These are phyloP conservation scores for Plecotus auritus DNA, from an alignment of 2,113 vertebrate genomes.

Conservation along the genomic window DNA sequence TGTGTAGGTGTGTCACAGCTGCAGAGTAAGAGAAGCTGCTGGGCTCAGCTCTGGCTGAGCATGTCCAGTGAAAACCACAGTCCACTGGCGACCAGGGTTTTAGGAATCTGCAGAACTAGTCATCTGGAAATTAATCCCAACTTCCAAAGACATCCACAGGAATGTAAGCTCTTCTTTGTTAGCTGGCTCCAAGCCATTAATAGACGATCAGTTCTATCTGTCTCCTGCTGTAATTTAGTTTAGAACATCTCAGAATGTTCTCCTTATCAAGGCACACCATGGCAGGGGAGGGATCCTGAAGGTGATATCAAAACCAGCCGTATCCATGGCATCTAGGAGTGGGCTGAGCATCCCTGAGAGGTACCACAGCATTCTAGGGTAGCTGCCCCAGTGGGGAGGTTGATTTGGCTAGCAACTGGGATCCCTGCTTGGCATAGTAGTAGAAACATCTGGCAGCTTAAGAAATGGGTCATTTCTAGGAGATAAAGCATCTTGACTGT, in stretches of 20 bases:
- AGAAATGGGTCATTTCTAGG: neutral
- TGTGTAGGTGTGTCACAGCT: too few relatives aligned
- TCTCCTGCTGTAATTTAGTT: neutral
- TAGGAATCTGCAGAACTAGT: neutral
- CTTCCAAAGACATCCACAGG: neutral
- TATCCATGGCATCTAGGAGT: neutral
- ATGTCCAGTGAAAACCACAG: too few relatives aligned
- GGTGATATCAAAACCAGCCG: neutral
- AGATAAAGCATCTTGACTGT: neutral
- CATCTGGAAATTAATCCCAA: neutral
- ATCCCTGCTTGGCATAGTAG: neutral
- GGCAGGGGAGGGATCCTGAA: too few relatives aligned
- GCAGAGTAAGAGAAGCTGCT: too few relatives aligned
- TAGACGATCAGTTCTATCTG: neutral
- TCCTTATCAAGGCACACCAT: neutral
- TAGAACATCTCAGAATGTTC: neutral
- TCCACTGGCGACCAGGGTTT: too few relatives aligned
- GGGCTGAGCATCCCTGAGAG: neutral
- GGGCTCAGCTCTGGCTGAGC: too few relatives aligned
- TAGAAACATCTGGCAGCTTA: neutral
- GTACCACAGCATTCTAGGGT: neutral
- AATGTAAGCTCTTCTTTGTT: neutral
- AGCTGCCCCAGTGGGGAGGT: neutral
- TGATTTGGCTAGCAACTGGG: too few relatives aligned
- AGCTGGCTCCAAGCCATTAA: neutral